A percentile compares a stretch with the other conserved stretches of the same genome.
phyloP scores from a whole-genome alignment of 2,888 invertebrate genomes.

The Schizotus pectinicornis region DNA sequence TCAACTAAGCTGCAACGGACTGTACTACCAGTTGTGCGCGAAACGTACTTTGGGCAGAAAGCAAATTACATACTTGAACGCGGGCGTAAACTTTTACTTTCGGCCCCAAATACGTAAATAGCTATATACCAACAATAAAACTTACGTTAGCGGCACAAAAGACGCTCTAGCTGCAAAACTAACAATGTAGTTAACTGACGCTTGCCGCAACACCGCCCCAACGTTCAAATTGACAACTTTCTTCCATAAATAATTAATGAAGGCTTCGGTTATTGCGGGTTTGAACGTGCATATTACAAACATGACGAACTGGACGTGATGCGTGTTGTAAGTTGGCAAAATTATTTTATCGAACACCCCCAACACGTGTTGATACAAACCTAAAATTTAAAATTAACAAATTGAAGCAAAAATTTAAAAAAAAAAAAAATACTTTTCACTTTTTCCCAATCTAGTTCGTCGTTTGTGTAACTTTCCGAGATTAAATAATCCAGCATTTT shows the following conservation, averaged over 20 bases:
- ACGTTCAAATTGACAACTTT: constrained; percentile 72
- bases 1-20: no score
- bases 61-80: no score
- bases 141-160: constrained; percentile 68
- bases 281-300: constrained; percentile 77
- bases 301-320: constrained; percentile 78
- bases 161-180: constrained; percentile 75
- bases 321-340: constrained; percentile 81
- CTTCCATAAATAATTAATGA: constrained; percentile 75
- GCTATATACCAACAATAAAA: constrained; percentile 23
- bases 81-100: no score
- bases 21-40: background rate
- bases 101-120: no score
- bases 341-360: constrained; percentile 80
- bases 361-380: constrained; percentile 66
- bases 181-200: constrained; percentile 75
- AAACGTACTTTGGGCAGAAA: no score
- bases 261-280: constrained; percentile 65
- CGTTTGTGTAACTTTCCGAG: constrained; percentile 62
- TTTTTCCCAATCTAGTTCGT: constrained; percentile 62
- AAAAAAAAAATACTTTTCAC: constrained; percentile 58
- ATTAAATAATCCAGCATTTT: constrained; percentile 74
- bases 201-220: constrained; percentile 69
- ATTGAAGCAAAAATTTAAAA: background rate
- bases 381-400: constrained; percentile 39